phyloP scores from a whole-genome alignment of 2,797 vertebrate species.

The Cirrhinus molitorella region DNA sequence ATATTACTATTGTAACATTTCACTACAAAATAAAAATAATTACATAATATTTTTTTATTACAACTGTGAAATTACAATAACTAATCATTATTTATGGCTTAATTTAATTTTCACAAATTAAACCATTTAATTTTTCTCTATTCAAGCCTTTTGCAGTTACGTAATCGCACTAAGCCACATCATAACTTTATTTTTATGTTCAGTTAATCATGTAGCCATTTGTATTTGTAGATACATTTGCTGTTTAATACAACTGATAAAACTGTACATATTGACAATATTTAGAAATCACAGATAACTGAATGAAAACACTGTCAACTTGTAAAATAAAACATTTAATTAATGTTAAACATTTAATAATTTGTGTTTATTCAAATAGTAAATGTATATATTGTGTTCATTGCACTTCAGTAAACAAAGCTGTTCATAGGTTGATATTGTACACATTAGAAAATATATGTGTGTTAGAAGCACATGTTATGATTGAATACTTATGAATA shows the following conservation, averaged over 20 bases:
- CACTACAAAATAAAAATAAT: neutral
- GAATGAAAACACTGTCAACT: neutral
- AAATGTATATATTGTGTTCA: neutral
- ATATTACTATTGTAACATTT: neutral
- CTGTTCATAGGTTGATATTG: neutral
- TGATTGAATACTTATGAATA: conserved; percentile 18
- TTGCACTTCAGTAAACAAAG: neutral
- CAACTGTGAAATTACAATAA: neutral
- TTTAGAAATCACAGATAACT: neutral
- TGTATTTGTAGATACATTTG: neutral
- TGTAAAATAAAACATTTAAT: neutral
- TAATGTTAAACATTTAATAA: neutral
- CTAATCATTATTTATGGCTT: neutral
- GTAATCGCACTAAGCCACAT: neutral
- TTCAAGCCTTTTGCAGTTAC: neutral
- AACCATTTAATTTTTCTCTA: neutral
- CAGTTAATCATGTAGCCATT: neutral
- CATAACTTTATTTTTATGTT: neutral
- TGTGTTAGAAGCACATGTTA: neutral
- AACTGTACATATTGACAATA: neutral
- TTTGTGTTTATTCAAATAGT: neutral
- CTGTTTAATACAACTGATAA: neutral
- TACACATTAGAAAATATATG: neutral
- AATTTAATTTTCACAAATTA: neutral
- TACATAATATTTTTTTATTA: neutral